Conservation (phyloP, 2,113 vertebrate species). For the Cacatua alba region DNA sequence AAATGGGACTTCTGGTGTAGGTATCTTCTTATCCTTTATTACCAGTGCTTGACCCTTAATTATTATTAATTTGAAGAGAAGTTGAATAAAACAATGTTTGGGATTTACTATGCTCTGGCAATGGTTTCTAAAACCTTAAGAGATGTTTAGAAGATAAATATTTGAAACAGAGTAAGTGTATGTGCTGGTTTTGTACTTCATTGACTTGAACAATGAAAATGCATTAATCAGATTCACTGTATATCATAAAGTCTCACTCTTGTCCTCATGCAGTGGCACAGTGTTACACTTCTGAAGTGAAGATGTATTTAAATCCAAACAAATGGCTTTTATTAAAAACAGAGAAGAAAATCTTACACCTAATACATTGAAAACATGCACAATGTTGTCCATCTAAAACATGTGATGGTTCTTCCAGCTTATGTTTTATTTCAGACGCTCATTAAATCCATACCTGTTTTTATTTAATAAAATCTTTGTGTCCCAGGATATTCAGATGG, state of each 20-base stretch:
- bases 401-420: conserved; percentile 46
- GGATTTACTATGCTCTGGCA: neutral
- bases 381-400: neutral
- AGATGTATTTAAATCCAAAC: neutral
- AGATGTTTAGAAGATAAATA: neutral
- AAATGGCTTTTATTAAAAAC: conserved; percentile 23
- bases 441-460: conserved; percentile 43
- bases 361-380: conserved; percentile 18
- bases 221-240: neutral
- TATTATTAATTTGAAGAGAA: neutral
- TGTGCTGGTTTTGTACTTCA: neutral
- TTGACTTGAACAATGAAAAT: neutral
- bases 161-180: neutral
- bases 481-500: conserved; percentile 1
- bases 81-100: neutral
- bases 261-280: neutral
- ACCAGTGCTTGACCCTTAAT: neutral
- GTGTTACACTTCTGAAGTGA: neutral
- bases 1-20: neutral
- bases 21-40: neutral
- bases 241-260: neutral
- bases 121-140: neutral
- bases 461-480: conserved; percentile 35
- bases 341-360: neutral
- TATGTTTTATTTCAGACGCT: conserved; percentile 38